A percentile compares a stretch with the other conserved stretches of the same genome.
phyloP scores from a whole-genome alignment of 2,113 vertebrate species.

The Tragulus kanchil region DNA sequence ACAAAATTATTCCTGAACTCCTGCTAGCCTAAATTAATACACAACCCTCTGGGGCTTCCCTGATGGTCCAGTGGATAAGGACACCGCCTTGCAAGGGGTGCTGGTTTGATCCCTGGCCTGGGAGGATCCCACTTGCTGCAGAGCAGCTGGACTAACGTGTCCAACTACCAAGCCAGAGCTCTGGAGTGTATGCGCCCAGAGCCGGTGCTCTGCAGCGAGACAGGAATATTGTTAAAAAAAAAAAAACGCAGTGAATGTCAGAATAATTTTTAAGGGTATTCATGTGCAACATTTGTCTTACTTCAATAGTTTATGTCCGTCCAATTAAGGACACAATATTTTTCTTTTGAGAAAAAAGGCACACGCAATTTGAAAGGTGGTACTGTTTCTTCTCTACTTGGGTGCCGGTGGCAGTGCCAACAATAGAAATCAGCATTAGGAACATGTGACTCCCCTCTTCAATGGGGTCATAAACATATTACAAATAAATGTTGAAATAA shows the following conservation, averaged over 20 bases:
- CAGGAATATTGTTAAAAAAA: too few species aligned
- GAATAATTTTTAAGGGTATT: conserved; percentile 12
- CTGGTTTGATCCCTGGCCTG: too few species aligned
- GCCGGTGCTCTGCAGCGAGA: too few species aligned
- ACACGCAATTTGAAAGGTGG: conserved; percentile 30
- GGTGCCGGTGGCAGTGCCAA: neutral
- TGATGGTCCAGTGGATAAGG: too few species aligned
- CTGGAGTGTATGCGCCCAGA: too few species aligned
- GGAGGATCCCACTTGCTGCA: too few species aligned
- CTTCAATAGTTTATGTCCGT: conserved; percentile 44
- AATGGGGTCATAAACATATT: conserved; percentile 34
- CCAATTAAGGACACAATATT: neutral
- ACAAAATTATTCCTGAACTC: neutral
- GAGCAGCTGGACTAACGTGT: too few species aligned
- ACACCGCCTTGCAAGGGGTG: too few species aligned
- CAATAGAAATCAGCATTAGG: conserved; percentile 23
- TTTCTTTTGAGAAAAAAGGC: conserved; percentile 5
- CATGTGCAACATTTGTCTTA: conserved; percentile 32
- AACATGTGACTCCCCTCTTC: neutral
- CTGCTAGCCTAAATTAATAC: neutral
- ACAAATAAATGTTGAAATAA: conserved; percentile 70
- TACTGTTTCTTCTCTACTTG: neutral
- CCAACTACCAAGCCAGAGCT: too few species aligned
- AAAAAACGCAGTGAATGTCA: conserved; percentile 38
- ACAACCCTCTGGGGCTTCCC: too few species aligned